A percentile compares a stretch with the other conserved stretches of the same genome.
Evolutionary conservation across 2,797 vertebrate genomes (phyloP).

Genomic region (Ciconia nigra): DNA sequence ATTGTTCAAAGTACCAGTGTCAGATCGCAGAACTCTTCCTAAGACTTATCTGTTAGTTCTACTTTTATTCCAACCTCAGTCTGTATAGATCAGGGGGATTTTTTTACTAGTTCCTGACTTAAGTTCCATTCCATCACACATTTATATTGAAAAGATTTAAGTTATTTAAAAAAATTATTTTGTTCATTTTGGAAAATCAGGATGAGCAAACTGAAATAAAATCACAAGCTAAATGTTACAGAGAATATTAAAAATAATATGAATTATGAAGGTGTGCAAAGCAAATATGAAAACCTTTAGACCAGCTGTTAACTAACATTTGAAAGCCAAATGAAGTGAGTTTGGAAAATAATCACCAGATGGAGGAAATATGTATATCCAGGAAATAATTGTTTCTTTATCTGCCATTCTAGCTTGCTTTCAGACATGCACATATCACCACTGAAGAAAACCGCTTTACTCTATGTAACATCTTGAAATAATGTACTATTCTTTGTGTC

Average conservation of each 20-base stretch:
- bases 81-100: not conserved
- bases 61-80: not conserved
- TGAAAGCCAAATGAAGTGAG: conserved; percentile 74
- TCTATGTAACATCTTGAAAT: not conserved
- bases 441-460: not conserved
- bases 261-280: conserved; percentile 44
- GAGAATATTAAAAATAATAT: conserved; percentile 39
- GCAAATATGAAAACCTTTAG: conserved; percentile 74
- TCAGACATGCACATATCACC: not conserved
- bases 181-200: not conserved
- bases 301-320: conserved; percentile 76
- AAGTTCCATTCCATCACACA: not conserved
- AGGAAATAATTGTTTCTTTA: conserved; percentile 67
- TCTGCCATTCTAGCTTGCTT: conserved; percentile 29
- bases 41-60: not conserved
- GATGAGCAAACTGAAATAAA: not conserved
- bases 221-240: conserved; percentile 23
- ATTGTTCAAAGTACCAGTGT: not conserved
- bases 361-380: conserved; percentile 71
- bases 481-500: not conserved
- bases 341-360: conserved; percentile 79
- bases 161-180: not conserved
- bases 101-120: not conserved
- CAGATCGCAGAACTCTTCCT: not conserved
- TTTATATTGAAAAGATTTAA: not conserved